Base-by-base conservation (phyloP, 2,113 vertebrate species). In the Kryptolebias marmoratus region DNA sequence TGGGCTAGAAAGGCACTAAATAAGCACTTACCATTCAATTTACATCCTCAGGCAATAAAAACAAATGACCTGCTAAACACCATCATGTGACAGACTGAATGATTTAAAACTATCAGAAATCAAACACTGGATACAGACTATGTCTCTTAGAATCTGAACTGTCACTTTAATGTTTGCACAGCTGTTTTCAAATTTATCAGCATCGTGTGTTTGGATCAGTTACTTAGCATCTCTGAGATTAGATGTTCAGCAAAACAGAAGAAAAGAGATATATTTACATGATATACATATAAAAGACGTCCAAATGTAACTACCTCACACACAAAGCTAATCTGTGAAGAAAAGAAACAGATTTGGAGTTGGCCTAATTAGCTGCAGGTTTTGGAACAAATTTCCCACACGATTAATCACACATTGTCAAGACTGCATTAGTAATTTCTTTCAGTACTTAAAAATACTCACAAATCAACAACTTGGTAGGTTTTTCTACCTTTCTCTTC, bases 341-440 rank as follows among this genome's bases (percentile, higher is more conserved):
- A 14, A 4, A 5, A 31, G 65, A 67, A 72, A 64, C 27, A 58
- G 16, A 31, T 64, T 53, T 45, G 22, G 56, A 65, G 22, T 2
- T 9, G 8, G 50, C 30, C 66, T 32, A 5, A 56, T 70, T 71
- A 68, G 31, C 57, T 57, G 50, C 14, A 60, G 56, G 60, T 59
- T 32, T 78, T 86, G 0, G 30, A 63, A 6, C 55, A 66, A 73
- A 80, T 49, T 65, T 81, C 70, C 66, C 77, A 70, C 55, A 64
- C 80, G 62, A 81, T 44, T 82, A 60, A 64, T 2, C 4, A 27
- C n/a, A 73, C 36, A 68, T 55, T 18, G 8, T 71, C 32, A 71
- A 49, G 28, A n/a, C 27, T 50, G 44, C 52, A 64, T 31, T 16
- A 32, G 45, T 16, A 28, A 56, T 22, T 47, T 13, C 13, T 11